phyloP scores from a whole-genome alignment of 1,140 invertebrate species.

The Watersipora subatra region DNA sequence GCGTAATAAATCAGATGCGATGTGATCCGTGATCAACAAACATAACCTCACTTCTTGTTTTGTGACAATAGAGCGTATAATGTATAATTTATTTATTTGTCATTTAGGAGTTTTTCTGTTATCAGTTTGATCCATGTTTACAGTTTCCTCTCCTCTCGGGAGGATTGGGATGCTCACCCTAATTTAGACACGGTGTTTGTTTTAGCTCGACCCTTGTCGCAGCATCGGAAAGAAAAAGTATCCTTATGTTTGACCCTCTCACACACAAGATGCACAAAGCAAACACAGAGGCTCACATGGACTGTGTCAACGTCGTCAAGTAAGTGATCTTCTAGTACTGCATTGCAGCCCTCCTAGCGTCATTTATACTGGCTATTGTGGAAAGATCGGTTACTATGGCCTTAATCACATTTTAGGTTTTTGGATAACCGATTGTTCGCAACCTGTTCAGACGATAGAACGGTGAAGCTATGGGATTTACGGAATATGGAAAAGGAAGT shows the following conservation, averaged over 20 bases:
- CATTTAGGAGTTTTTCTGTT: too few relatives aligned
- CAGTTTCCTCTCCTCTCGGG: too few relatives aligned
- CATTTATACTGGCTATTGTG: too few relatives aligned
- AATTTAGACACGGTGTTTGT: too few relatives aligned
- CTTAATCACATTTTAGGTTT: conserved; percentile 67
- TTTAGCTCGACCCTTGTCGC: conserved; percentile 64
- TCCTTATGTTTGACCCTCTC: conserved; percentile 74
- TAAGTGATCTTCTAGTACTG: too few relatives aligned
- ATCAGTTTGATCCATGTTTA: too few relatives aligned
- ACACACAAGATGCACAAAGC: conserved; percentile 59
- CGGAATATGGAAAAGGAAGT: conserved; percentile 59
- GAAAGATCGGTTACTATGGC: too few relatives aligned
- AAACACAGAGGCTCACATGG: conserved; percentile 57
- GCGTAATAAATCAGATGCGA: too few relatives aligned
- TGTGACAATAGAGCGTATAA: neutral
- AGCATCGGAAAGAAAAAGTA: conserved; percentile 75
- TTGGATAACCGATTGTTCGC: conserved; percentile 74
- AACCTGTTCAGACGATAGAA: conserved; percentile 82
- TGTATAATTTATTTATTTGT: conserved; percentile 16
- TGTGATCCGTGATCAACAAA: neutral
- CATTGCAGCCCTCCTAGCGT: too few relatives aligned
- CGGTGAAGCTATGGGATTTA: conserved; percentile 79
- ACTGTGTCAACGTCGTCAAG: conserved; percentile 81
- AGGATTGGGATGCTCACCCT: too few relatives aligned
- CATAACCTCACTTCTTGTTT: neutral